Conservation (phyloP, 2,888 invertebrate species). For the Pachycephus smyrnensis region DNA sequence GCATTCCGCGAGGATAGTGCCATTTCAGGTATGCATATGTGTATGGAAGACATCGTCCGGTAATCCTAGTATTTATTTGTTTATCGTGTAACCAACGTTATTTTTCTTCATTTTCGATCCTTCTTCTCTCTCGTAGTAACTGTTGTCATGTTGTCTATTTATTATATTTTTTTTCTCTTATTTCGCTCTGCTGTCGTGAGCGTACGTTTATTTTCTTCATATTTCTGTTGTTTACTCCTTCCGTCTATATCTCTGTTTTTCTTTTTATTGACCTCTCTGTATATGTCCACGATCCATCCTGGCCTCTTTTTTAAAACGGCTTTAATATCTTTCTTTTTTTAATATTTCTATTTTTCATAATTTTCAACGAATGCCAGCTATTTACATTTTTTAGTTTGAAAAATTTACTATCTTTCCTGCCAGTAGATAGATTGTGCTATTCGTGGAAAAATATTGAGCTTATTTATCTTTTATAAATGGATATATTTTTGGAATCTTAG, state of each 20-base stretch:
- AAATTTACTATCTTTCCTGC: neutral
- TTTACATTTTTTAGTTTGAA: neutral
- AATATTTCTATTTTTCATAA: neutral
- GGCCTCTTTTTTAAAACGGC: neutral
- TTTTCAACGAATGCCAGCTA: neutral
- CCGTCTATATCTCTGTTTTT: constrained; percentile 5
- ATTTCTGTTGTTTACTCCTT: neutral
- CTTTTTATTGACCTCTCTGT: neutral
- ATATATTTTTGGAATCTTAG: neutral
- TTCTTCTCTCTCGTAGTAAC: constrained; percentile 1
- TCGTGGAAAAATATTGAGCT: neutral
- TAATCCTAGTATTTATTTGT: constrained; percentile 22
- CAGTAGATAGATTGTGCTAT: neutral
- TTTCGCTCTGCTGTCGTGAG: neutral
- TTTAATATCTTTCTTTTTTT: neutral
- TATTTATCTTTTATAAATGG: neutral
- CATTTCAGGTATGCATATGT: constrained; percentile 58
- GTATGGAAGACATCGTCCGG: constrained; percentile 34
- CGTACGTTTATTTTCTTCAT: too few relatives aligned
- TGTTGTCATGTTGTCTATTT: neutral
- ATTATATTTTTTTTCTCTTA: neutral
- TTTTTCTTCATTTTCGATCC: neutral
- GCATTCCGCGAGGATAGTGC: constrained; percentile 50
- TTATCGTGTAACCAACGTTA: neutral
- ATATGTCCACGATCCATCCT: neutral